These are phyloP conservation scores for Gephyroberyx darwinii DNA, from an alignment of 2,797 vertebrate genomes.

Conservation along the genomic window DNA sequence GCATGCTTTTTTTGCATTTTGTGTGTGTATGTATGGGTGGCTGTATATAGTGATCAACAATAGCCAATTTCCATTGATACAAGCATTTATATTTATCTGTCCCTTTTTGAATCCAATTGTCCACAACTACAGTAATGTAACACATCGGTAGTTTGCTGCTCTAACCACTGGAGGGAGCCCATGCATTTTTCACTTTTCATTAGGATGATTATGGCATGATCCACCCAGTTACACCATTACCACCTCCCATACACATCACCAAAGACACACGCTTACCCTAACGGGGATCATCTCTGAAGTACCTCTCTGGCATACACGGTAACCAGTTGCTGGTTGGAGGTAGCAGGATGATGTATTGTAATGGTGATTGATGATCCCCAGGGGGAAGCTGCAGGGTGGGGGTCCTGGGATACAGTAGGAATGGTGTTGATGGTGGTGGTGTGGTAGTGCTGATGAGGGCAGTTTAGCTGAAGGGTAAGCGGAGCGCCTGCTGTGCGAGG, in stretches of 20 bases:
- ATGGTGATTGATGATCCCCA: slow-evolving; percentile 8
- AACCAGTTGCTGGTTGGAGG: neutral
- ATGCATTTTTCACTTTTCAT: neutral
- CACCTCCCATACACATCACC: neutral
- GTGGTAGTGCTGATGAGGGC: slow-evolving; percentile 18
- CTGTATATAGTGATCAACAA: no score
- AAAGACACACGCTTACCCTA: slow-evolving; percentile 13
- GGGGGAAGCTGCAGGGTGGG: neutral
- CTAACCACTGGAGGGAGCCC: slow-evolving; percentile 39
- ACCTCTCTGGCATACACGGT: neutral
- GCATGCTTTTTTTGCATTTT: no score
- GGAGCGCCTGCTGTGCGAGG: slow-evolving; percentile 18
- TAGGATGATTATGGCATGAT: neutral
- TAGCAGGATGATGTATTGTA: neutral
- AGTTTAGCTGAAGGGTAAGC: slow-evolving; percentile 25
- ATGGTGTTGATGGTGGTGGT: neutral
- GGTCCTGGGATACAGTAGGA: neutral
- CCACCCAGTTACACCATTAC: neutral
- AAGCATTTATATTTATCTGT: no score
- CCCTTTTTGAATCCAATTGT: neutral
- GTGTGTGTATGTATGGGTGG: no score
- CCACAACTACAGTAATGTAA: neutral
- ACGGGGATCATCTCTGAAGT: slow-evolving; percentile 8
- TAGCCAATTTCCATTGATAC: no score
- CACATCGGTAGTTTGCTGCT: neutral